Evolutionary conservation across 2,113 vertebrate genomes (phyloP).

Genomic region (Accipiter cooperii): DNA sequence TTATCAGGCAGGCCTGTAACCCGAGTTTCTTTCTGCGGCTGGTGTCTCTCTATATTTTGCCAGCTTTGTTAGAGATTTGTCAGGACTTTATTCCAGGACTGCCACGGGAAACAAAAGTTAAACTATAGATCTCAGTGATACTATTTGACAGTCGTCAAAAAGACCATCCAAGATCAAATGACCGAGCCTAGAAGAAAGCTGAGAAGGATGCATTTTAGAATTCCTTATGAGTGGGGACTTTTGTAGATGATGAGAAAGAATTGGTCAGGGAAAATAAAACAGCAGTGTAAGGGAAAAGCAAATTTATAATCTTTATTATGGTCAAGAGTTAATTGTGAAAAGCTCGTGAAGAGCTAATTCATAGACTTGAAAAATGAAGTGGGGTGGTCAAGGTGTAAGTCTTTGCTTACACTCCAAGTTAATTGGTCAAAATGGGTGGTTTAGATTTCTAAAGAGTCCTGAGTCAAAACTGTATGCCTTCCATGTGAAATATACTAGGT

Average conservation of each 20-base stretch:
- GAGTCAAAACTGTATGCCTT: background rate
- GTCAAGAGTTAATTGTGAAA: background rate
- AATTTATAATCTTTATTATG: background rate
- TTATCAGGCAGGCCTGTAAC: background rate
- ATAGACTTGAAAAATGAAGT: background rate
- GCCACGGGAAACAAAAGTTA: background rate
- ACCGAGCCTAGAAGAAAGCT: background rate
- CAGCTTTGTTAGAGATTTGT: background rate
- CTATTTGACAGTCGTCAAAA: background rate
- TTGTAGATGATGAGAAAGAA: background rate
- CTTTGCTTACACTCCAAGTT: background rate
- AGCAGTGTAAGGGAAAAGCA: background rate
- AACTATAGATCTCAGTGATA: background rate
- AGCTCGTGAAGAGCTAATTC: background rate
- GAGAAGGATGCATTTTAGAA: background rate
- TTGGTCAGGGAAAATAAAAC: background rate
- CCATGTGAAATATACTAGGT: background rate
- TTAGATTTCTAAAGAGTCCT: background rate
- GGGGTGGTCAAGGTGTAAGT: background rate
- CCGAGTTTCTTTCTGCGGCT: no score
- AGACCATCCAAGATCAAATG: background rate
- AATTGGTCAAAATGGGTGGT: background rate
- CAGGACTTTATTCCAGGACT: background rate
- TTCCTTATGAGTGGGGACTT: background rate
- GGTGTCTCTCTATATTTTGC: fast-evolving